Evolutionary conservation across 2,113 vertebrate genomes (phyloP), one percentile per base, ranked within the genome.

Genomic region (Myotis yumanensis): DNA sequence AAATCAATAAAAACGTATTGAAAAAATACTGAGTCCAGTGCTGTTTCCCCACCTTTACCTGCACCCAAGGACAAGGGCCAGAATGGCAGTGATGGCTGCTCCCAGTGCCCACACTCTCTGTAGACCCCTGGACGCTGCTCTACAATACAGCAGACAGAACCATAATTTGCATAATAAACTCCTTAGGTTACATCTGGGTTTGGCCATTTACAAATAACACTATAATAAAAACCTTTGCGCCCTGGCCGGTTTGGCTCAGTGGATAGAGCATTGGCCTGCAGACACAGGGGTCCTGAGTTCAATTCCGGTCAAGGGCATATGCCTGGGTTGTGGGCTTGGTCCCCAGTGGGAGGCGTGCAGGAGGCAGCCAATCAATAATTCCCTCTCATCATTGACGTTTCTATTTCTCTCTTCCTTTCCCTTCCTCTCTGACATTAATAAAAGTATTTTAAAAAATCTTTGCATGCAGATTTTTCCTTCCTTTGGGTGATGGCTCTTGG

Each of bases 191-290:
- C 40, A 30, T 59, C 71, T 84, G 43, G 51, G n/a, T 80, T 75
- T 93, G 95, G 84, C 48, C 90, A 85, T 43, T 43, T 57, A 23
- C 57, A 93, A 93, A 83, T 30, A 72, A 68, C 62, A 30, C n/a
- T n/a, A 2, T 12, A 64, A 66, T 81, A 71, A 87, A 80, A 84
- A 90, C 11, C 59, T 43, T 30, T 48, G 71, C 43, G n/a, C 57
- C 57, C 57, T 59, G 57, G 57, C 57, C 57, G 4, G 57, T 59
- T 59, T 59, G 57, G 57, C 23, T 59, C 25, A 57, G 54, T 57
- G 22, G 22, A 57, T 8, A 23, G 54, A 57, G 54, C 54, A 3
- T 23, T 8, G 22, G 22, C 57, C 57, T 59, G 57, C 8, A 9
- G 57, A 59, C 57, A 23, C 22, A 57, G 54, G 57, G 22, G 22